A percentile compares a stretch with the other conserved stretches of the same genome.
Evolutionary conservation across 2,888 invertebrate species (phyloP).

Genomic region (Pachycephus smyrnensis): DNA sequence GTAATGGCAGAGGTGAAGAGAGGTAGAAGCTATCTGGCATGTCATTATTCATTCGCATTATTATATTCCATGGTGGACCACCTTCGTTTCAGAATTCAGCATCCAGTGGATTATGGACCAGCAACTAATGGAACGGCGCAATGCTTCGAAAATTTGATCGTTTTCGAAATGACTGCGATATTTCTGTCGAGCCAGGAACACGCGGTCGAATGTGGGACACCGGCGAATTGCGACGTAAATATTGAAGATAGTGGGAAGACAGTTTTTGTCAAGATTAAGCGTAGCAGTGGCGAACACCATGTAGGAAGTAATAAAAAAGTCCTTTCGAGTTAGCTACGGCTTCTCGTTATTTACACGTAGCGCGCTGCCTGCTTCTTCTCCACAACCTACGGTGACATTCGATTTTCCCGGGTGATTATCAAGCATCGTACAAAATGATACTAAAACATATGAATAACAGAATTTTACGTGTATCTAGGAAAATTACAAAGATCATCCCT

Average conservation of each 20-base stretch:
- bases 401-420: background rate
- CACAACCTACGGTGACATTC: background rate
- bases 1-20: conserved; percentile 10
- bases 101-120: background rate
- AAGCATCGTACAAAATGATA: background rate
- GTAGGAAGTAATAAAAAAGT: conserved; percentile 4
- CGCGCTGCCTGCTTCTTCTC: background rate
- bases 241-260: conserved; percentile 42
- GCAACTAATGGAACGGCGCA: background rate
- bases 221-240: conserved; percentile 51
- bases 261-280: conserved; percentile 50
- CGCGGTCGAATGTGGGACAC: conserved; percentile 24
- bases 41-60: conserved; percentile 41
- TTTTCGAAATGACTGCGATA: conserved; percentile 32
- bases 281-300: conserved; percentile 7
- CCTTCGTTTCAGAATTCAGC: background rate
- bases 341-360: background rate
- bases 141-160: conserved; percentile 12
- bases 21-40: conserved; percentile 26
- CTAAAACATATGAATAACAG: background rate
- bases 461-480: background rate
- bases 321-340: background rate
- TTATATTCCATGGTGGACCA: conserved; percentile 29
- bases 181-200: conserved; percentile 27
- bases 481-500: background rate